Base-by-base conservation (phyloP, 1,140 invertebrate genomes). In the Sminthurides bifidus region DNA sequence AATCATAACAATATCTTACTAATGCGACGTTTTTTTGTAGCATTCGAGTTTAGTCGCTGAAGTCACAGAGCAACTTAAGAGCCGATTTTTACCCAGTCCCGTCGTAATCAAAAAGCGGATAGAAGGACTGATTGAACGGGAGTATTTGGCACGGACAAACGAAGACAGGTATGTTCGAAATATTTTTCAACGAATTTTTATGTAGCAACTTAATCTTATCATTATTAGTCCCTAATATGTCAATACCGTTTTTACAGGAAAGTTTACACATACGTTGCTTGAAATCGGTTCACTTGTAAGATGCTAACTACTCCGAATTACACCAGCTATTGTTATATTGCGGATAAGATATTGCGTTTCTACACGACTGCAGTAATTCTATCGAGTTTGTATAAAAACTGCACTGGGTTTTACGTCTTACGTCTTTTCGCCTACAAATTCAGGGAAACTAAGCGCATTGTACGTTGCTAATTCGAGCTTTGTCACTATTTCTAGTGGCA, bases 101-200 rank as follows among this genome's bases (percentile, higher is more conserved):
- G 86, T 92, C 65, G 85, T 97, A 59, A 98, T 98, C 70, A 98
- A 98, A 77, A 98, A 98, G 71, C 81, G 95, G 69, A 98, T 98
- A 69, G 95, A 98, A 79, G 92, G 92, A 48, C 81, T 98, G 64
- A 98, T 99, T 71, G 95, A 99, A 76, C 78, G 95, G 64, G 95
- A 98, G 78, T 99, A 98, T 77, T 77, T 98, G 69, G 88, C 92
- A 55, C 81, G 95, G 73, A 94, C 91, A 66, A 82, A 87, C 55
- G 91, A 96, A 74, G 92, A 98, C 78, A 81, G 84, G 82, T 84
- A 70, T 65, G 68, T 53, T 12, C 17, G 1, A 17, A 21, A 27
- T 19, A 19, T 54, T 41, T 26, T 21, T 31, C 17, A 50, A 24
- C 14, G 37, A 30, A 14, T 43, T 43, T 6, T 10, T 14, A 54